phyloP scores from a whole-genome alignment of 2,888 invertebrate species.

The Cephonodes hylas region DNA sequence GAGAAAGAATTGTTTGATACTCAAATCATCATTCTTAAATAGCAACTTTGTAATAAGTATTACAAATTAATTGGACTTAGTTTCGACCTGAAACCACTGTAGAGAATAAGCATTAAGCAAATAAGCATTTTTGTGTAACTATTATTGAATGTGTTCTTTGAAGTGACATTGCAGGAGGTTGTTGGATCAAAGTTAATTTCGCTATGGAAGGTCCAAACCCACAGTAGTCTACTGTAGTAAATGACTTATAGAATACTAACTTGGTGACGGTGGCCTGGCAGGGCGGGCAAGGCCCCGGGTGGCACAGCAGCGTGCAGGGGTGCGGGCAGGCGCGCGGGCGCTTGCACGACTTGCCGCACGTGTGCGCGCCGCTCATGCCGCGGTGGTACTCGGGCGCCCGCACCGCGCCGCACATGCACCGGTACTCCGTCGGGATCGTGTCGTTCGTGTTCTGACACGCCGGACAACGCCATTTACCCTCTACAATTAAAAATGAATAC shows the following conservation, averaged over 20 bases:
- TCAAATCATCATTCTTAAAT: too few species aligned
- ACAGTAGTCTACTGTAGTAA: too few species aligned
- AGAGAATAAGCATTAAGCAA: too few species aligned
- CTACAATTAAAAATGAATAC: slow-evolving; percentile 45
- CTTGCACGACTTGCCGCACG: slow-evolving; percentile 94
- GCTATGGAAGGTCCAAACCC: too few species aligned
- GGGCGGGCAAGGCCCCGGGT: slow-evolving; percentile 97
- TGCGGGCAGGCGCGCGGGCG: slow-evolving; percentile 81
- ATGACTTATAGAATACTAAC: slow-evolving; percentile 48
- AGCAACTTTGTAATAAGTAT: too few species aligned
- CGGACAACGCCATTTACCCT: slow-evolving; percentile 96
- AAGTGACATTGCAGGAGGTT: too few species aligned
- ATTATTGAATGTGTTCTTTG: too few species aligned
- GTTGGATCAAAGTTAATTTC: too few species aligned
- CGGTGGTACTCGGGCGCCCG: slow-evolving; percentile 88
- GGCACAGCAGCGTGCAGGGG: slow-evolving; percentile 91
- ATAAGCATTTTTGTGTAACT: too few species aligned
- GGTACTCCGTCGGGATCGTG: slow-evolving; percentile 89
- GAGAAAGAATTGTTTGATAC: too few species aligned
- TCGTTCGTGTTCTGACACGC: slow-evolving; percentile 93
- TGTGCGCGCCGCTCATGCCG: slow-evolving; percentile 87
- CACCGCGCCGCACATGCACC: slow-evolving; percentile 94
- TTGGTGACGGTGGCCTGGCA: slow-evolving; percentile 88
- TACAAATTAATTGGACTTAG: too few species aligned
- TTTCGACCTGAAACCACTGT: too few species aligned